These are phyloP conservation scores for Phrynosoma platyrhinos DNA, from an alignment of 2,113 vertebrate genomes.

Conservation along the genomic window DNA sequence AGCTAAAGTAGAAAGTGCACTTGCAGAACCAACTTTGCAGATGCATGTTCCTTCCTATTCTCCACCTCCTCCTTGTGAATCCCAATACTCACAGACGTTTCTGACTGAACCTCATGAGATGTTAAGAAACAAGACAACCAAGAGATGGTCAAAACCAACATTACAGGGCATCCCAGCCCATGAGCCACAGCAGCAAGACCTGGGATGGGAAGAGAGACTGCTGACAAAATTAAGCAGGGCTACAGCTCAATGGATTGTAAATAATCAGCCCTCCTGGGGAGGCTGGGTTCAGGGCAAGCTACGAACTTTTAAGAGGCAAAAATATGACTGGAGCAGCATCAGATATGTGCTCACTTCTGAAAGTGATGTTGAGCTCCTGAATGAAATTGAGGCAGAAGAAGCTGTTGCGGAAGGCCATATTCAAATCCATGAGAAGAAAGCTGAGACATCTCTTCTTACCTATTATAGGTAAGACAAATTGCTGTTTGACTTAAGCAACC, in stretches of 20 bases:
- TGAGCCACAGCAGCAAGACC: background rate
- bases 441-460: constrained; percentile 67
- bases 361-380: constrained; percentile 64
- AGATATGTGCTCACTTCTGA: constrained; percentile 67
- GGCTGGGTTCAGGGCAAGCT: constrained; percentile 50
- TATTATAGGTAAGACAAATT: constrained; percentile 71
- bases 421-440: constrained; percentile 9
- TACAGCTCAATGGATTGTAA: constrained; percentile 72
- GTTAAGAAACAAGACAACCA: background rate
- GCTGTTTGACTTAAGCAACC: background rate
- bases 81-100: background rate
- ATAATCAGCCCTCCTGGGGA: constrained; percentile 52
- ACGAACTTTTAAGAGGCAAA: constrained; percentile 58
- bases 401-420: constrained; percentile 19
- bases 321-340: constrained; percentile 71
- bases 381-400: constrained; percentile 56
- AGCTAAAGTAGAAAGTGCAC: background rate
- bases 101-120: constrained; percentile 18
- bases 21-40: background rate
- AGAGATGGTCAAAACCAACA: constrained; percentile 35
- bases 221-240: constrained; percentile 70
- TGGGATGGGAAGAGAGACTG: constrained; percentile 63
- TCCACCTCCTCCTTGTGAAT: background rate
- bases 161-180: constrained; percentile 19
- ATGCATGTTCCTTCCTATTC: background rate